A percentile compares a stretch with the other conserved stretches of the same genome.
phyloP scores from a whole-genome alignment of 2,888 invertebrate species.

The Acanthosepion esculentum region DNA sequence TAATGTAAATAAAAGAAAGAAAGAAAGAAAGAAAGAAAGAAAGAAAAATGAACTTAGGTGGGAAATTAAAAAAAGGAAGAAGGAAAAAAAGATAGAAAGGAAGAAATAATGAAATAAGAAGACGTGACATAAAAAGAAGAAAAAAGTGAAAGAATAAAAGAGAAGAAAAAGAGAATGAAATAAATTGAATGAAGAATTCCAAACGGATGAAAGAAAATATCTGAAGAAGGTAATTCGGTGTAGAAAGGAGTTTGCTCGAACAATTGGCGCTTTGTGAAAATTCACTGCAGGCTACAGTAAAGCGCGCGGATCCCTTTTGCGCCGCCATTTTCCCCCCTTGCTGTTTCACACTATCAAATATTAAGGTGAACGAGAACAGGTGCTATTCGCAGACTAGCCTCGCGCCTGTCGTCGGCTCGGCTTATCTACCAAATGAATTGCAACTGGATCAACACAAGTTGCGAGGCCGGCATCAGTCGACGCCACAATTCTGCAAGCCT shows the following conservation, averaged over 20 bases:
- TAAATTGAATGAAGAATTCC: not conserved
- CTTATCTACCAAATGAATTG: not conserved
- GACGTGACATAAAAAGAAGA: not conserved
- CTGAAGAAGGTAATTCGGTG: not conserved
- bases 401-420: not conserved
- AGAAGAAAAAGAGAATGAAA: not conserved
- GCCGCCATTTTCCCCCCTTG: not conserved
- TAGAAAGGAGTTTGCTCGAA: not conserved
- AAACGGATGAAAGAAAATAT: not conserved
- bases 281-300: not conserved
- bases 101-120: too few relatives aligned
- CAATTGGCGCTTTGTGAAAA: not conserved
- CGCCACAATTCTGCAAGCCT: not conserved
- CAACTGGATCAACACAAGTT: not conserved
- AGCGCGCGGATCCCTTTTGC: not conserved
- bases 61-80: too few relatives aligned
- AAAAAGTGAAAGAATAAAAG: not conserved
- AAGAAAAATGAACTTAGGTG: too few relatives aligned
- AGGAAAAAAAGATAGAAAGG: not conserved
- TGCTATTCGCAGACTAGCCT: not conserved
- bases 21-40: too few relatives aligned
- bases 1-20: too few relatives aligned
- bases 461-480: slow-evolving; percentile 33
- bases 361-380: not conserved
- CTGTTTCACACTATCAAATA: not conserved